These are phyloP conservation scores for Nannoperca australis DNA, from an alignment of 2,797 vertebrate genomes.

Conservation along the genomic window DNA sequence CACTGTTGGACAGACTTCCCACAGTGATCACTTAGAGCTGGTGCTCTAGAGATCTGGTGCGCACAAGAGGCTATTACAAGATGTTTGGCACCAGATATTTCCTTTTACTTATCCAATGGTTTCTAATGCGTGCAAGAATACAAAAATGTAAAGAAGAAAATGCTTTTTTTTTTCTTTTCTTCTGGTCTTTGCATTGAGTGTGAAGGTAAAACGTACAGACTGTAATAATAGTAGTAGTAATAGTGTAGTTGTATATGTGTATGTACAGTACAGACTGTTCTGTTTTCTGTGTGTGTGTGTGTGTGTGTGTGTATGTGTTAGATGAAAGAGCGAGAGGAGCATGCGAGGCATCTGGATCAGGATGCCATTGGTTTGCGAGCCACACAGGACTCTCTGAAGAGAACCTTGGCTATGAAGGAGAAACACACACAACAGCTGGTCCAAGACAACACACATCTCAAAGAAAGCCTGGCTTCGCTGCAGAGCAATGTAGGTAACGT, in stretches of 20 bases:
- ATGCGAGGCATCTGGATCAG: constrained; percentile 64
- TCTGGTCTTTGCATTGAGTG: too few relatives aligned
- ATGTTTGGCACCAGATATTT: neutral
- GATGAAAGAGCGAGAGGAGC: constrained; percentile 64
- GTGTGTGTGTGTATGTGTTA: too few relatives aligned
- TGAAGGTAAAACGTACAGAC: neutral
- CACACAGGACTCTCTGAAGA: constrained; percentile 74
- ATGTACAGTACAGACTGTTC: neutral
- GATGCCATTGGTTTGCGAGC: constrained; percentile 62
- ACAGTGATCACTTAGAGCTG: neutral
- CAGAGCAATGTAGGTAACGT: constrained; percentile 74
- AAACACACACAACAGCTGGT: constrained; percentile 68
- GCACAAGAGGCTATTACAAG: constrained; percentile 7
- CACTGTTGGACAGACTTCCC: constrained; percentile 1
- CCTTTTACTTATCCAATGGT: neutral
- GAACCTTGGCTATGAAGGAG: constrained; percentile 74
- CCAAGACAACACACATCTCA: constrained; percentile 66
- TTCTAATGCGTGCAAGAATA: neutral
- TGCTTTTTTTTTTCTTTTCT: too few relatives aligned
- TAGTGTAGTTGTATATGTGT: neutral
- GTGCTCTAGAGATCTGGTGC: constrained; percentile 1
- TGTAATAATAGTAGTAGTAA: neutral
- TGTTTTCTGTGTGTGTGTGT: constrained; percentile 25
- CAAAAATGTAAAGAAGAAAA: neutral
- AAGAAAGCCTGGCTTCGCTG: constrained; percentile 69